A percentile compares a stretch with the other conserved stretches of the same genome.
Evolutionary conservation across 2,113 vertebrate genomes (phyloP).

Genomic region (Alethe diademata): DNA sequence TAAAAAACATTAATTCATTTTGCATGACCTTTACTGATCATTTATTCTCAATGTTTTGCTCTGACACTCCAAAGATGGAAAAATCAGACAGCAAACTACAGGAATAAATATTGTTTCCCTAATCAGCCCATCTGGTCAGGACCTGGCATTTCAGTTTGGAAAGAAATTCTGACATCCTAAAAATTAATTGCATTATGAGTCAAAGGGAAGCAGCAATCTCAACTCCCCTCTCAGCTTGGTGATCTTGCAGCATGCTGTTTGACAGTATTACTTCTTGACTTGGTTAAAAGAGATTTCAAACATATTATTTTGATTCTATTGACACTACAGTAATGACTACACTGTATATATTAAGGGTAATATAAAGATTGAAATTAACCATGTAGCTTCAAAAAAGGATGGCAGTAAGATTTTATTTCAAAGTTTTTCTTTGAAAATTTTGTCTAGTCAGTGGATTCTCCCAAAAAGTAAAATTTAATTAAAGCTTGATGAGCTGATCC

Average conservation of each 20-base stretch:
- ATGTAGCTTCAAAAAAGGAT: not conserved
- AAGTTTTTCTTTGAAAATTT: not conserved
- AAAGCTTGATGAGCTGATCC: not conserved
- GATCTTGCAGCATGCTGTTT: not conserved
- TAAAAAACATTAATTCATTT: not conserved
- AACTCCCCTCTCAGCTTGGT: not conserved
- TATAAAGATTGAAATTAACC: not conserved
- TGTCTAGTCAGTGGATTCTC: not conserved
- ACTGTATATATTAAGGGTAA: not conserved
- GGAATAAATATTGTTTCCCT: not conserved
- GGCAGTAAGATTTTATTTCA: not conserved
- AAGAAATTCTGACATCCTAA: not conserved
- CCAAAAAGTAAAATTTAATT: not conserved
- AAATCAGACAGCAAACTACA: not conserved
- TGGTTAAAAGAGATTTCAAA: not conserved
- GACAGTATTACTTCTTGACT: not conserved
- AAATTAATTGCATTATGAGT: slow-evolving; percentile 1
- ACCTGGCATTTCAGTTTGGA: slow-evolving; percentile 11
- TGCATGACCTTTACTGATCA: slow-evolving; percentile 3
- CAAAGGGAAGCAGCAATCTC: not conserved
- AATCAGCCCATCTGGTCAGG: not conserved
- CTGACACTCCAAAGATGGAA: not conserved
- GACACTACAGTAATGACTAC: not conserved
- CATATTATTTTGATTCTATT: not conserved
- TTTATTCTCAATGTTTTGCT: not conserved